Evolutionary conservation across 92 coral and sea anemone genomes (phyloP), one percentile per base, ranked within the genome.

Genomic region (Umimayanthus chanpuru): DNA sequence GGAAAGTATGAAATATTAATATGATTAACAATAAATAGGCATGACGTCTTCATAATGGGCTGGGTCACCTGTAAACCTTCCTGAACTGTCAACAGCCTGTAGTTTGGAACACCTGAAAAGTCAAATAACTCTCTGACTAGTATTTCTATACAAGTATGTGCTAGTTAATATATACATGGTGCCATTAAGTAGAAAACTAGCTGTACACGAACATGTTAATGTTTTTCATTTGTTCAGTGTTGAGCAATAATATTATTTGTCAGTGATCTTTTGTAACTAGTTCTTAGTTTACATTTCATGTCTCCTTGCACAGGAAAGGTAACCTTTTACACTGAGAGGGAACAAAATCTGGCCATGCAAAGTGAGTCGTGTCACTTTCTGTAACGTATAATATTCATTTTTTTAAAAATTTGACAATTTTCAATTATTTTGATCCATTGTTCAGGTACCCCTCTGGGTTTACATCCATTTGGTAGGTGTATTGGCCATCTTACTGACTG

Each of bases 301-400:
- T 77, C 49, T 77, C 23, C 68, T 61, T 81, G 10, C 26, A 64
- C 75, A 83, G 87, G 87, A 32, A 70, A 38, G 50, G 87, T 83
- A 21, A 83, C 87, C 1, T 0, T 28, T 44, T 83, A 83, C 16
- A 25, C 65, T 68, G 87, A 83, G 87, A 83, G 78, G 67, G 55
- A 44, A 9, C 87, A 41, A n/a, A 68, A 10, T 76, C 87, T 41
- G 40, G 87, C 36, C 38, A 70, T 83, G 87, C 78, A 70, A 71
- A 83, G 87, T 83, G 58, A 83, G 87, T 82, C 15, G 41, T 66
- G n/a, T 32, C 30, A 23, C 8, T 9, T 30, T 56, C 15, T 29
- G 29, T 6, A 5, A 25, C 20, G 23, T 25, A n/a, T 32, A 32
- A n/a, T 32, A 32, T 73, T 36, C 36, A 32, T 32, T 32, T 32